These are phyloP conservation scores for Pagetopsis macropterus DNA, from an alignment of 2,797 vertebrate species.

Conservation along the genomic window DNA sequence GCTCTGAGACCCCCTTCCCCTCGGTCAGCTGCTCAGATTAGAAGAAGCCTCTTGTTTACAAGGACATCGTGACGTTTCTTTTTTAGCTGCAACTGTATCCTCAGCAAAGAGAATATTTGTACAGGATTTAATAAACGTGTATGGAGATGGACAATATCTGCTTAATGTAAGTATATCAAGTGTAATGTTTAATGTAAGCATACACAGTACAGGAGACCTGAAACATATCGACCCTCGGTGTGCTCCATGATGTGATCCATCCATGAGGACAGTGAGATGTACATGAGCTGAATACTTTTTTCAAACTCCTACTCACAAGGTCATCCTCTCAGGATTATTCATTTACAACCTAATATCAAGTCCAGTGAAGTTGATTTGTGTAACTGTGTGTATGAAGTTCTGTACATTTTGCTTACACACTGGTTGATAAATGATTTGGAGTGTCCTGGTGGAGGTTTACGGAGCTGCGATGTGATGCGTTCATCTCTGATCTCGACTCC, in stretches of 20 bases:
- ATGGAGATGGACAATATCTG: constrained; percentile 50
- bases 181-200: constrained; percentile 37
- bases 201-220: neutral
- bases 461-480: no score
- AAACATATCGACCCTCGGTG: neutral
- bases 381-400: neutral
- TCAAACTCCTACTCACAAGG: neutral
- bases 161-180: constrained; percentile 36
- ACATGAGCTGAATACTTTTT: neutral
- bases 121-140: constrained; percentile 11
- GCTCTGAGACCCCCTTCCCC: constrained; percentile 57
- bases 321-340: no score
- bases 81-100: constrained; percentile 58
- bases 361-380: neutral
- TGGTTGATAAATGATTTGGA: no score
- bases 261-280: neutral
- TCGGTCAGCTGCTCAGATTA: constrained; percentile 66
- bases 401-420: neutral
- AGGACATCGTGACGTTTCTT: constrained; percentile 46
- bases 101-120: constrained; percentile 33
- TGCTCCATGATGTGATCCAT: neutral
- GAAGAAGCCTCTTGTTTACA: constrained; percentile 76
- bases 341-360: neutral
- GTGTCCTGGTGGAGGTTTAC: no score
- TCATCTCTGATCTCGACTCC: neutral